These are phyloP conservation scores for Characodon lateralis DNA, from an alignment of 2,797 vertebrate species.

Conservation along the genomic window DNA sequence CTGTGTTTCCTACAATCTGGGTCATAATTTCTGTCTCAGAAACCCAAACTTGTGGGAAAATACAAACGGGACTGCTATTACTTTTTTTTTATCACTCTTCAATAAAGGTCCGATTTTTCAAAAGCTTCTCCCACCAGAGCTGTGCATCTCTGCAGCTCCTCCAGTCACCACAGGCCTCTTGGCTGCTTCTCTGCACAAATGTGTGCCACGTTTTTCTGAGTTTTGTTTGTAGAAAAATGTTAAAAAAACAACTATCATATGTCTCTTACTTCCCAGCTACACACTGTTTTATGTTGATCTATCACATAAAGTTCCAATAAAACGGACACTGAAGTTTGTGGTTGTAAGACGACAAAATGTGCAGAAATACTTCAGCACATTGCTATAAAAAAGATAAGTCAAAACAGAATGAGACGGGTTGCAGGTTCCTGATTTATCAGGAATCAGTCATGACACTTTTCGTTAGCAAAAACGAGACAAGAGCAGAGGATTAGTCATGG, in stretches of 20 bases:
- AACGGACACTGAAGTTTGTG: too few relatives aligned
- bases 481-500: conserved; percentile 31
- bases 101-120: not conserved
- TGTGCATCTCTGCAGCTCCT: too few relatives aligned
- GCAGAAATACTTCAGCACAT: not conserved
- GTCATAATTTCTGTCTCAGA: too few relatives aligned
- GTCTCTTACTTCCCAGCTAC: not conserved
- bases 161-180: too few relatives aligned
- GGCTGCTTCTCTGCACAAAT: not conserved
- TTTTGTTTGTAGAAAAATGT: too few relatives aligned
- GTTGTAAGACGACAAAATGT: not conserved
- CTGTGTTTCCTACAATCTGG: too few relatives aligned
- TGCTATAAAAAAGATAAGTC: conserved; percentile 21
- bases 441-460: conserved; percentile 19
- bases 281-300: not conserved
- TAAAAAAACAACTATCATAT: not conserved
- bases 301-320: not conserved
- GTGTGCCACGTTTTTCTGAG: too few relatives aligned
- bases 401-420: conserved; percentile 13
- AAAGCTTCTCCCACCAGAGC: too few relatives aligned
- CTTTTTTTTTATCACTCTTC: not conserved
- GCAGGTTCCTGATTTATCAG: conserved; percentile 4
- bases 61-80: not conserved
- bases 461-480: not conserved
- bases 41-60: not conserved